Conservation (phyloP, 2,113 vertebrate species). For the Noctilio leporinus region DNA sequence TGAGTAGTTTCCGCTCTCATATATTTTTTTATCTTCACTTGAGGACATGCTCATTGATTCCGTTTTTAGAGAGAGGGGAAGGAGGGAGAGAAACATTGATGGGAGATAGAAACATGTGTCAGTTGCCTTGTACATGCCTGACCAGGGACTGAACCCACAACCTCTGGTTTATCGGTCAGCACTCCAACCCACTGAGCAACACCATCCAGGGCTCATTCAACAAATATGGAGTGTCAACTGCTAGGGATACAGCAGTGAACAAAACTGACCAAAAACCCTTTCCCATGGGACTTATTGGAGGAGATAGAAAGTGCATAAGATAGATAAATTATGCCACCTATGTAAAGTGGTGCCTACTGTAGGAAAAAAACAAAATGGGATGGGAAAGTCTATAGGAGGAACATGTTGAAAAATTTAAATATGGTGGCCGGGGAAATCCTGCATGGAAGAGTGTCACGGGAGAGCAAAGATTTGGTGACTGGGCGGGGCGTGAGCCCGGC, state of each 20-base stretch:
- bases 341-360: background rate
- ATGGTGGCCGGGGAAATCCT: background rate
- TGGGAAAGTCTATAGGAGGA: background rate
- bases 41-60: too few relatives aligned
- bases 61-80: too few relatives aligned
- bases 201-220: background rate
- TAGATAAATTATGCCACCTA: background rate
- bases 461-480: background rate
- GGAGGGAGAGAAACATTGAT: too few relatives aligned
- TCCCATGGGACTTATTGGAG: background rate
- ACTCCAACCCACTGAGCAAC: too few relatives aligned
- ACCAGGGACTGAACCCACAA: too few relatives aligned
- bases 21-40: too few relatives aligned
- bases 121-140: too few relatives aligned
- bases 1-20: too few relatives aligned
- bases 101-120: too few relatives aligned
- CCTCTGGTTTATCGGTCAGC: too few relatives aligned
- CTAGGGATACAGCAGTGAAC: background rate
- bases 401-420: background rate
- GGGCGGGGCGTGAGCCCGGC: background rate
- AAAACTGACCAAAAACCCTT: background rate
- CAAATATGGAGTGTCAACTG: background rate
- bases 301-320: background rate
- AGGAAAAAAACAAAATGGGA: background rate
- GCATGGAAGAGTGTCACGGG: background rate